Percentiles rank a stretch among this genome's conserved stretches.
phyloP scores from a whole-genome alignment of 2,797 vertebrate species.

The Champsocephalus esox region DNA sequence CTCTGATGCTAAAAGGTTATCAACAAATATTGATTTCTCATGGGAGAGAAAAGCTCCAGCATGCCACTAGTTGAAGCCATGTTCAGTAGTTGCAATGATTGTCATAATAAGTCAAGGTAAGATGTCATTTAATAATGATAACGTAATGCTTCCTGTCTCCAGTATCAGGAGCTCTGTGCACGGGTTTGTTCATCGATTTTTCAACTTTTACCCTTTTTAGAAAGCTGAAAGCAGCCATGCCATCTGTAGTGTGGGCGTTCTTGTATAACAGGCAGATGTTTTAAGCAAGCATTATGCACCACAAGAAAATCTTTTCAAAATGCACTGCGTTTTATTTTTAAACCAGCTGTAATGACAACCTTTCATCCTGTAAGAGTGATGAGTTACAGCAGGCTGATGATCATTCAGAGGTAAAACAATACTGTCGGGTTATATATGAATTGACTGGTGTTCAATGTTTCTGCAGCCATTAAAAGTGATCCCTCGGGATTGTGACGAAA shows the following conservation, averaged over 20 bases:
- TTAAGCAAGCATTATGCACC: constrained; percentile 60
- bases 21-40: constrained; percentile 12
- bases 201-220: constrained; percentile 65
- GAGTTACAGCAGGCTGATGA: constrained; percentile 18
- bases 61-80: background rate
- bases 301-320: constrained; percentile 33
- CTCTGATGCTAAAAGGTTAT: constrained; percentile 5
- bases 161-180: constrained; percentile 15
- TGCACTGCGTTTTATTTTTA: constrained; percentile 34
- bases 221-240: constrained; percentile 53
- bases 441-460: background rate
- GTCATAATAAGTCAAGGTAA: constrained; percentile 9
- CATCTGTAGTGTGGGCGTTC: constrained; percentile 66
- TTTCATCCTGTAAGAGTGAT: constrained; percentile 11
- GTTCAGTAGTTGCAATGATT: background rate
- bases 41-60: background rate
- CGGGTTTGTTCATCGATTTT: constrained; percentile 54
- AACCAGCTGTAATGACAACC: constrained; percentile 34
- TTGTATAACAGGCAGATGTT: constrained; percentile 74
- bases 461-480: background rate
- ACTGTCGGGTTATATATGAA: constrained; percentile 7
- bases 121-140: background rate
- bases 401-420: constrained; percentile 14
- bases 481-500: background rate
- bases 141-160: constrained; percentile 2